Evolutionary conservation across 2,797 vertebrate species (phyloP).

Genomic region (Carapus acus): DNA sequence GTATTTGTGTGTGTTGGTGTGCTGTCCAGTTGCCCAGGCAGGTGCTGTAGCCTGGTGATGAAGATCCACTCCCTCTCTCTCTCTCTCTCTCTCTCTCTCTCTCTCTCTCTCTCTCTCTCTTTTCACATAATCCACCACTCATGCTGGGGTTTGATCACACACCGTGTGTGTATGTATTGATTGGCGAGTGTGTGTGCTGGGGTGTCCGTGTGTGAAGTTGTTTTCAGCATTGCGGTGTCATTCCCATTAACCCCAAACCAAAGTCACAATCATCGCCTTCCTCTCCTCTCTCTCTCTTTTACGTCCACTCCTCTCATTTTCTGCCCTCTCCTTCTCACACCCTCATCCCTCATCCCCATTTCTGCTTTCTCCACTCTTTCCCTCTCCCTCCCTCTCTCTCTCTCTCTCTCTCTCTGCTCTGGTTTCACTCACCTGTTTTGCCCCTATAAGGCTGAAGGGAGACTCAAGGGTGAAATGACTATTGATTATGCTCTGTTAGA

Average conservation of each 20-base stretch:
- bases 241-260: not conserved
- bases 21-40: constrained; percentile 26
- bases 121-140: not conserved
- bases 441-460: constrained; percentile 36
- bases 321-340: not conserved
- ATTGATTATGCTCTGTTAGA: constrained; percentile 65
- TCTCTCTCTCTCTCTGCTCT: constrained; percentile 9
- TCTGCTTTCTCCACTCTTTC: not conserved
- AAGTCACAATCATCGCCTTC: constrained; percentile 2
- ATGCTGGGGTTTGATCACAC: not conserved
- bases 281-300: not conserved
- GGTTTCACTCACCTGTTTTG: constrained; percentile 45
- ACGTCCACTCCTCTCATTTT: not conserved
- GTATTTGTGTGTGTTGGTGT: not conserved
- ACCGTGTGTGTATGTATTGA: constrained; percentile 1
- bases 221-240: constrained; percentile 2
- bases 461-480: constrained; percentile 60
- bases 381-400: no score
- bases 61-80: constrained; percentile 10
- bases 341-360: no score
- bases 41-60: constrained; percentile 23
- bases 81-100: not conserved
- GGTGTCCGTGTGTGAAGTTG: constrained; percentile 6
- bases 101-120: not conserved
- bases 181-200: constrained; percentile 7